Percentiles rank a stretch among this genome's conserved stretches.
Conservation (phyloP, 2,888 invertebrate species). For the Stenodema calcarata region DNA sequence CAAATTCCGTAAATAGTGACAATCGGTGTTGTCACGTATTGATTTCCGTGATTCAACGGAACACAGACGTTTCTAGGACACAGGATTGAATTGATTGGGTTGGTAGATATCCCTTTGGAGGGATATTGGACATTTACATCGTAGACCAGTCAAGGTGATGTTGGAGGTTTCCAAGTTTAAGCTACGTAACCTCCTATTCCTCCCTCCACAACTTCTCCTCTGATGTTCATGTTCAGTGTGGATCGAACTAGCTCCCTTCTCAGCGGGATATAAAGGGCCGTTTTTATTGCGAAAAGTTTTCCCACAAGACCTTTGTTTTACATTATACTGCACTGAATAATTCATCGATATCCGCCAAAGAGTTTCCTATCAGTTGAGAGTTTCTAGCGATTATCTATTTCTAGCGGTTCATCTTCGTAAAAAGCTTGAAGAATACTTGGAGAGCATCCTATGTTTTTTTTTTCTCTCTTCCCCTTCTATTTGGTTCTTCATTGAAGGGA, state of each 20-base stretch:
- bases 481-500: not conserved
- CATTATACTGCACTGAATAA: not conserved
- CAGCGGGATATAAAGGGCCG: not conserved
- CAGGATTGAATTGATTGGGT: too few species aligned
- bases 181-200: not conserved
- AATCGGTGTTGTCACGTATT: too few species aligned
- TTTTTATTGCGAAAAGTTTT: constrained; percentile 21
- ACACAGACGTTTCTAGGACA: too few species aligned
- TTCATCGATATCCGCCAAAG: constrained; percentile 6
- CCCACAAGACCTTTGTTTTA: not conserved
- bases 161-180: not conserved
- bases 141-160: not conserved
- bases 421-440: not conserved
- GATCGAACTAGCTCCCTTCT: not conserved
- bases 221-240: not conserved
- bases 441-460: not conserved
- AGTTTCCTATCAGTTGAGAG: constrained; percentile 4
- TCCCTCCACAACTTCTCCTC: not conserved
- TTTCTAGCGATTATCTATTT: not conserved
- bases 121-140: not conserved
- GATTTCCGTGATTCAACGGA: too few species aligned
- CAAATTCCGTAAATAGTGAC: too few species aligned
- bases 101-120: too few species aligned
- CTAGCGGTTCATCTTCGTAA: not conserved
- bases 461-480: not conserved